phyloP scores from a whole-genome alignment of 2,113 vertebrate genomes.

The Misgurnus anguillicaudatus region DNA sequence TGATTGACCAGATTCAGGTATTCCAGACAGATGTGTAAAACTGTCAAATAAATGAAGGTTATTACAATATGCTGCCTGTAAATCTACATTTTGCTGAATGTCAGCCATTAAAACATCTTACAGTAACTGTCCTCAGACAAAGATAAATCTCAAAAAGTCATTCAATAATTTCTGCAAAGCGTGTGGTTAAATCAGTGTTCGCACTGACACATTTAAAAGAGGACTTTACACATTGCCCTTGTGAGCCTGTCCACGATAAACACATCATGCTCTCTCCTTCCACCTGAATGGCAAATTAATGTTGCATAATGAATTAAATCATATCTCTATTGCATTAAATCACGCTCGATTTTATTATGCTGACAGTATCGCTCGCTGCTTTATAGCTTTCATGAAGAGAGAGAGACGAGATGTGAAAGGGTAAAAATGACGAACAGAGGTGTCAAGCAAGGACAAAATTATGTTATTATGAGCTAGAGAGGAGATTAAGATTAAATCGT shows the following conservation, averaged over 20 bases:
- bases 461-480: background rate
- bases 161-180: too few relatives aligned
- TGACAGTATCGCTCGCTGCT: slow-evolving; percentile 43
- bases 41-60: too few relatives aligned
- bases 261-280: slow-evolving; percentile 34
- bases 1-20: too few relatives aligned
- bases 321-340: slow-evolving; percentile 57
- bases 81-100: too few relatives aligned
- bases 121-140: too few relatives aligned
- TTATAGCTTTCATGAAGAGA: slow-evolving; percentile 51
- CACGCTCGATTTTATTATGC: slow-evolving; percentile 49
- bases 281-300: slow-evolving; percentile 50
- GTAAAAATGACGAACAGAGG: slow-evolving; percentile 15
- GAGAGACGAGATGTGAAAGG: slow-evolving; percentile 45
- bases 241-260: slow-evolving; percentile 38
- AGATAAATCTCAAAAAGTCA: background rate
- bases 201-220: background rate
- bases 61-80: too few relatives aligned
- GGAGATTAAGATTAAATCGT: background rate
- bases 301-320: slow-evolving; percentile 54
- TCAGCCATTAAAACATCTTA: too few relatives aligned
- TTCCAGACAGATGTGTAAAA: too few relatives aligned
- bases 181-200: too few relatives aligned
- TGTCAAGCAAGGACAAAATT: background rate
- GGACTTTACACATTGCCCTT: slow-evolving; percentile 12